Evolutionary conservation across 2,113 vertebrate genomes (phyloP), one percentile per base, ranked within the genome.

Genomic region (Brachyhypopomus occidentalis): DNA sequence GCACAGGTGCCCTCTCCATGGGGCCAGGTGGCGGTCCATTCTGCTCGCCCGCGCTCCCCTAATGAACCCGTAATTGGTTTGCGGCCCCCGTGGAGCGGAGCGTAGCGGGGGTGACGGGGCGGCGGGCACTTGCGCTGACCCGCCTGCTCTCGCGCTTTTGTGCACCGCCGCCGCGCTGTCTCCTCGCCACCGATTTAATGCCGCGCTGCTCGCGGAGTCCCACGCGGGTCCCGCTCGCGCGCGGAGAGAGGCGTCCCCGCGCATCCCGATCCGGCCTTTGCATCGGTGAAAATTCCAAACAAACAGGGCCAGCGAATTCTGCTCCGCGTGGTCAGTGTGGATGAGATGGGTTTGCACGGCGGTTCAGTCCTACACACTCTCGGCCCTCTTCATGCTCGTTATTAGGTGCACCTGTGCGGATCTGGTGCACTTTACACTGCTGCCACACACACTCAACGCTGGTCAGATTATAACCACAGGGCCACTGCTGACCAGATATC

Each of bases 31-130:
- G 93, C 71, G 78, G 86, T 86, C 89, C 89, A 91, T 92, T 92
- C 83, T 58, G 90, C 92, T 92, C 90, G 88, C 89, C 90, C 88
- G 90, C 82, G 90, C 89, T 90, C 89, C 91, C 89, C 87, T 94
- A 92, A 94, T 92, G 91, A 94, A 93, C 90, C 78, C 87, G 92
- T 94, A 94, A 94, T 94, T 94, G 92, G 91, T 93, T 94, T 91
- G 88, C 87, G 74, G 89, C 90, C 84, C 93, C 92, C 85, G 87
- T 85, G 19, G 93, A 86, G 92, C 59, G 4, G 83, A 80, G 88
- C 81, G 84, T 88, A 87, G 88, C 90, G 88, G 89, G 90, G 86
- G 87, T 86, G 79, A 45, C 17, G 64, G 64, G 56, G 48, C 41
- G 23, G 62, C 58, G 67, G 63, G 11, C 8, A 23, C 19, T 48